Conservation (phyloP, 2,888 invertebrate genomes). For the Crocallis elinguaria region DNA sequence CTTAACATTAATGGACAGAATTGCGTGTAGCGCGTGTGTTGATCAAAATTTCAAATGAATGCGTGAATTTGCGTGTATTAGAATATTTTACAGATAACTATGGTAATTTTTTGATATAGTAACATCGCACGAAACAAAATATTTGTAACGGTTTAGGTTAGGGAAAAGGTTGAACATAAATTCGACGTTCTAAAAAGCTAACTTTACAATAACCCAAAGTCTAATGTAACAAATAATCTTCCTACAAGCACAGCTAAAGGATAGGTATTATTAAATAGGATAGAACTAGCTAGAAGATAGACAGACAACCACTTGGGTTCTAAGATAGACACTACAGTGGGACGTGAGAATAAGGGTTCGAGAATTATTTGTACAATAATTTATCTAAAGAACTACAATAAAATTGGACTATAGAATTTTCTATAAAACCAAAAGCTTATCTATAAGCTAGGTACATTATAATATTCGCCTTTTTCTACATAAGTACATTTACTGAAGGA, state of each 20-base stretch:
- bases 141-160: not conserved
- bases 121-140: slow-evolving; percentile 1
- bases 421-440: slow-evolving; percentile 59
- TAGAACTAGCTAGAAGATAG: slow-evolving; percentile 14
- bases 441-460: slow-evolving; percentile 49
- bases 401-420: slow-evolving; percentile 63
- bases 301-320: slow-evolving; percentile 45
- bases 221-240: slow-evolving; percentile 11
- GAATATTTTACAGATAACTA: slow-evolving; percentile 8
- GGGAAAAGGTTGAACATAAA: slow-evolving; percentile 8
- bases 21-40: slow-evolving; percentile 80
- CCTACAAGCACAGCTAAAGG: slow-evolving; percentile 18
- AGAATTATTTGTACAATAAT: slow-evolving; percentile 71
- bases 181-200: no score
- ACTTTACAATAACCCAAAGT: not conserved
- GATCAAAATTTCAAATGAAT: slow-evolving; percentile 54
- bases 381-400: slow-evolving; percentile 61
- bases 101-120: slow-evolving; percentile 12
- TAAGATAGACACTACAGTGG: slow-evolving; percentile 70
- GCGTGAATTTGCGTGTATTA: slow-evolving; percentile 45
- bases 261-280: slow-evolving; percentile 8
- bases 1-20: slow-evolving; percentile 82
- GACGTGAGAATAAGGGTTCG: slow-evolving; percentile 82
- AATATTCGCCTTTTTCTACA: slow-evolving; percentile 27
- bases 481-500: not conserved